Percentiles rank a stretch among this genome's conserved stretches.
These are phyloP conservation scores for Danio choprae DNA, from an alignment of 2,797 vertebrate genomes.

Conservation along the genomic window DNA sequence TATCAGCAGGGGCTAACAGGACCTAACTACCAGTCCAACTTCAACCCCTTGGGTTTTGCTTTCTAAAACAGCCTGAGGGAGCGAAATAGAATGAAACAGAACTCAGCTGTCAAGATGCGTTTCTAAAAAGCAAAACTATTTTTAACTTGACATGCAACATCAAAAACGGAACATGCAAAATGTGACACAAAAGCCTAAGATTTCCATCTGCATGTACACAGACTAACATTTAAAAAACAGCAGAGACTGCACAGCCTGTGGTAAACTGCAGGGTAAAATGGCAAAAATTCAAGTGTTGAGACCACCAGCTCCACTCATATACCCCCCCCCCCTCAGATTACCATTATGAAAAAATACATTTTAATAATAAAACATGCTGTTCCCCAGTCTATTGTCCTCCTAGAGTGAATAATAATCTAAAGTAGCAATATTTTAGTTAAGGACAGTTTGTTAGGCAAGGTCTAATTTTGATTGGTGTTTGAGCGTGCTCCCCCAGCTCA, in stretches of 20 bases:
- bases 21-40: neutral
- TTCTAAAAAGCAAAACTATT: slow-evolving; percentile 24
- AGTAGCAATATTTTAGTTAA: too few species aligned
- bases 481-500: too few species aligned
- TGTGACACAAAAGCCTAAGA: neutral
- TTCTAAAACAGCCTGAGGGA: slow-evolving; percentile 3
- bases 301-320: too few species aligned
- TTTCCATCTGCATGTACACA: neutral
- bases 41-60: neutral
- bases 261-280: neutral
- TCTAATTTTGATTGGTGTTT: too few species aligned
- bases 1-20: neutral
- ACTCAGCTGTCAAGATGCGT: neutral
- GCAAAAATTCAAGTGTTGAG: neutral
- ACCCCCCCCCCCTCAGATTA: too few species aligned
- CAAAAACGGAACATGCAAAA: slow-evolving; percentile 24
- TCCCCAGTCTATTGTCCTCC: too few species aligned
- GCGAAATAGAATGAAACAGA: neutral
- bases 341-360: too few species aligned
- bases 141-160: slow-evolving; percentile 28
- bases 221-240: neutral
- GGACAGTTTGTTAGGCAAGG: too few species aligned
- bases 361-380: too few species aligned
- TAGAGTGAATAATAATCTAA: too few species aligned
- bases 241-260: neutral